Base-by-base conservation (phyloP, 2,888 invertebrate genomes). In the Eupithecia insigniata region DNA sequence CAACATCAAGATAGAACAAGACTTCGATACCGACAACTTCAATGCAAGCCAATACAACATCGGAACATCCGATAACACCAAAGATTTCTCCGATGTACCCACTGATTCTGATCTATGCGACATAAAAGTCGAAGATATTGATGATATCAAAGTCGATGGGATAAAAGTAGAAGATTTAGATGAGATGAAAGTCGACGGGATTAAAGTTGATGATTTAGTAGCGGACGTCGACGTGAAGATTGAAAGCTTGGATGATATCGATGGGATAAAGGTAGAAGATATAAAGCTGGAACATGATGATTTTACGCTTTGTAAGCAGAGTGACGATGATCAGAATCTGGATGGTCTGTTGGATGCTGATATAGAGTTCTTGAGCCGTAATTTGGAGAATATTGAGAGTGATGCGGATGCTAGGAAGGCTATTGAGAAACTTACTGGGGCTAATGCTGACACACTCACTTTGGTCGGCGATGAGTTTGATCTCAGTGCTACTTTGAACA, bases 361-460 rank as follows among this genome's bases (percentile, higher is more conserved):
- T 80, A 94, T 94, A 43, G 94, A 94, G 79, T 94, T 94, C 87
- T 82, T 94, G 76, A 94, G 94, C 75, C 85, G 93, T 32, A 94
- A 94, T 77, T 83, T 94, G 79, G 93, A 92, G 1, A 92, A 94
- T 78, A 94, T 94, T 72, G 94, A 94, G 73, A 94, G 93, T 82
- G 94, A 94, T 71, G 92, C 94, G 1, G 94, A 94, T 76, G 94
- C 94, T 0, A 90, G 94, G 62, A 94, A 94, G 80, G 92, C 94
- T n/a, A 94, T 94, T 72, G 94, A 94, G 79, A 94, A 93, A 71
- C 79, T 94, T 72, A 94, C 94, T 1, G 94, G 93, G 12, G 92
- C 92, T 6, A 92, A 93, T 83, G 90, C 93, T 6, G 94, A 94
- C 73, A 92, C 92, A 0, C 89, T 94, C 14, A 92, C 92, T 7